A percentile compares a stretch with the other conserved stretches of the same genome.
Conservation (phyloP, 2,797 vertebrate genomes). For the Austrolebias charrua region DNA sequence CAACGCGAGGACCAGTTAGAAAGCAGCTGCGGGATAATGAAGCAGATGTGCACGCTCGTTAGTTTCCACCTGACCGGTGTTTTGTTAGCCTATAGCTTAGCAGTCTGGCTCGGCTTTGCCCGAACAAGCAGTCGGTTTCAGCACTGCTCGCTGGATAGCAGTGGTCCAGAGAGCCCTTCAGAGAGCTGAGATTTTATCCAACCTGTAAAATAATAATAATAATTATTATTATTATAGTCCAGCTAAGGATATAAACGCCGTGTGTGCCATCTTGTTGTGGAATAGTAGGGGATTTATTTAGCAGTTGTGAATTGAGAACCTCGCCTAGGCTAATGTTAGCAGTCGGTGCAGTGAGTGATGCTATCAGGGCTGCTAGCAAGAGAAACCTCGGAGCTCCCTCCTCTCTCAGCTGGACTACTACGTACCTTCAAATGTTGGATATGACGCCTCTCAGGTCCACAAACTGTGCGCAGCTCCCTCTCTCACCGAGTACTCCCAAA, state of each 20-base stretch:
- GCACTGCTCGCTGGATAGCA: conserved; percentile 73
- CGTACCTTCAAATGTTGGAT: conserved; percentile 67
- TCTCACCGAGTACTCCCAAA: conserved; percentile 61
- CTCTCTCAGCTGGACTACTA: conserved; percentile 25
- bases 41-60: conserved; percentile 18
- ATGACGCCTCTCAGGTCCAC: conserved; percentile 69
- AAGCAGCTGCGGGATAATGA: neutral
- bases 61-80: conserved; percentile 44
- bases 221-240: no score
- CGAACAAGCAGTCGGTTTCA: conserved; percentile 52
- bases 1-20: neutral
- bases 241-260: neutral
- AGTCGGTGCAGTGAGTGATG: conserved; percentile 54
- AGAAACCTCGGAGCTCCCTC: conserved; percentile 17
- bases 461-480: conserved; percentile 57
- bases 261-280: neutral
- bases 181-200: conserved; percentile 36
- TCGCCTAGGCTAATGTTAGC: conserved; percentile 77
- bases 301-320: conserved; percentile 62
- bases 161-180: conserved; percentile 24
- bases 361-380: conserved; percentile 62
- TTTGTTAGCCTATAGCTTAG: conserved; percentile 67
- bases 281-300: no score
- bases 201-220: neutral
- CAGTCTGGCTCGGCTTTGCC: conserved; percentile 48